Evolutionary conservation across 2,113 vertebrate genomes (phyloP).

Genomic region (Crotalus helleri): DNA sequence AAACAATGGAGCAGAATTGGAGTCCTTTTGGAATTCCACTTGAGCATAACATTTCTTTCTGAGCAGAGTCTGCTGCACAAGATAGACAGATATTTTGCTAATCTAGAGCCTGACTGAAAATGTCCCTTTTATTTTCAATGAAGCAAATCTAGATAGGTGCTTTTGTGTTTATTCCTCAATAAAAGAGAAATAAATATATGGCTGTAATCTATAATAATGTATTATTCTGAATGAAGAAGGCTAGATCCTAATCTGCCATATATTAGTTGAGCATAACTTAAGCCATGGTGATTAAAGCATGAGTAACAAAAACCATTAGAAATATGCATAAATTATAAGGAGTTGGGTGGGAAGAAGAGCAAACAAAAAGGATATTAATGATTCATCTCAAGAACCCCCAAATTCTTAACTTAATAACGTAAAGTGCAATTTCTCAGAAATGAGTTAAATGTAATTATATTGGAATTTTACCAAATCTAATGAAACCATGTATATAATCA

Average conservation of each 20-base stretch:
- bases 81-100: slow-evolving; percentile 45
- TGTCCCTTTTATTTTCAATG: slow-evolving; percentile 16
- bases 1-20: slow-evolving; percentile 22
- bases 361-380: neutral
- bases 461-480: neutral
- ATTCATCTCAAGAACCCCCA: neutral
- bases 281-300: neutral
- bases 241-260: neutral
- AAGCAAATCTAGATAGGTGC: slow-evolving; percentile 21
- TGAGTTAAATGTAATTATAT: neutral
- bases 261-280: neutral
- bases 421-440: neutral
- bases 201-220: slow-evolving; percentile 9
- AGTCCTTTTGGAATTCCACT: slow-evolving; percentile 7
- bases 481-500: neutral
- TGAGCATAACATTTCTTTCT: slow-evolving; percentile 31
- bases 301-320: neutral
- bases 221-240: neutral
- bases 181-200: slow-evolving; percentile 6
- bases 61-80: slow-evolving; percentile 42
- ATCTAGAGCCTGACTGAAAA: slow-evolving; percentile 33
- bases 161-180: neutral
- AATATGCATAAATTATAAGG: neutral
- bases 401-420: neutral
- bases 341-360: neutral